Conservation (phyloP, 2,797 vertebrate species). For the Parauchenoglanis ngamensis region DNA sequence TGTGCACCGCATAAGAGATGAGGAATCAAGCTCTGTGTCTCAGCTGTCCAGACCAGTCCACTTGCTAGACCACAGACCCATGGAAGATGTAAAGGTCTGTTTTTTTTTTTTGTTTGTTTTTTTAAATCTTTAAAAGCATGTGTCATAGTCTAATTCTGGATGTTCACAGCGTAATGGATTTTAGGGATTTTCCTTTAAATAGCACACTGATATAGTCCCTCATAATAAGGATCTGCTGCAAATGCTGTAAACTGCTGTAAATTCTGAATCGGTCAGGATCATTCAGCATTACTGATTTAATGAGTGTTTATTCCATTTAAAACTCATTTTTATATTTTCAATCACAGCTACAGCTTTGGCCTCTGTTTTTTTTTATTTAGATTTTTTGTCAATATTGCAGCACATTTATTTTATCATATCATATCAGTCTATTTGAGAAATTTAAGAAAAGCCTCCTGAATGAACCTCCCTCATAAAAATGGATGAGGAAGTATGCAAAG, state of each 20-base stretch:
- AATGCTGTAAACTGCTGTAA: no score
- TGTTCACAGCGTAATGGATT: background rate
- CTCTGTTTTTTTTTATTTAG: background rate
- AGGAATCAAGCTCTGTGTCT: slow-evolving; percentile 65
- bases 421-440: background rate
- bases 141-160: background rate
- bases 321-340: background rate
- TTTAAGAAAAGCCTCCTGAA: background rate
- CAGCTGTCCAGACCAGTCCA: slow-evolving; percentile 73
- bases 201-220: background rate
- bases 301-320: background rate
- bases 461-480: background rate
- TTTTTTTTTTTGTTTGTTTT: background rate
- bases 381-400: background rate
- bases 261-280: background rate
- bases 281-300: background rate
- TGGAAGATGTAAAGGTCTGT: slow-evolving; percentile 65
- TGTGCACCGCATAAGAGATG: slow-evolving; percentile 82
- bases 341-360: background rate
- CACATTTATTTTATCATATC: no score
- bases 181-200: background rate
- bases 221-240: background rate
- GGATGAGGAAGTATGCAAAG: background rate
- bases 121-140: background rate
- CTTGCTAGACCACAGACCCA: slow-evolving; percentile 77